phyloP scores from a whole-genome alignment of 2,113 vertebrate genomes.

The Ceyx cyanopectus region DNA sequence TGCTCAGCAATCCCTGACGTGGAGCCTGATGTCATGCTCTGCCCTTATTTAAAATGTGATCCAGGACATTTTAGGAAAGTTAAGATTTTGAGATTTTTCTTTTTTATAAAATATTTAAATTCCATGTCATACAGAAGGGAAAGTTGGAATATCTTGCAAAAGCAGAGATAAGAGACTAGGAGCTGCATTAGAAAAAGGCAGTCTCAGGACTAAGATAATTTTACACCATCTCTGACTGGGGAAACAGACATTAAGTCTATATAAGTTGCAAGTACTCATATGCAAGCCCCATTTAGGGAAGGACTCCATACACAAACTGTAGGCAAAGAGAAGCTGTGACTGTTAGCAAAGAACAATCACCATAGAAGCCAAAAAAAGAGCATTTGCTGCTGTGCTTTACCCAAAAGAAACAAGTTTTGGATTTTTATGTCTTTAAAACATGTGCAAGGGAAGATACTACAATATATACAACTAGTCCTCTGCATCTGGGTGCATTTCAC shows the following conservation, averaged over 20 bases:
- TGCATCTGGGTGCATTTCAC: slow-evolving; percentile 77
- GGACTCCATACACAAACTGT: background rate
- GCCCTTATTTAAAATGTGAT: slow-evolving; percentile 33
- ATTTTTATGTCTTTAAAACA: slow-evolving; percentile 49
- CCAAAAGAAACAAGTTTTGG: slow-evolving; percentile 26
- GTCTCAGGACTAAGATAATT: background rate
- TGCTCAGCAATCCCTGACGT: slow-evolving; percentile 36
- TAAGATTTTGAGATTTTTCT: background rate
- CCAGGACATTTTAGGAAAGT: background rate
- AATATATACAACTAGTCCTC: slow-evolving; percentile 45
- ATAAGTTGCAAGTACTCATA: background rate
- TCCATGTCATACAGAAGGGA: background rate
- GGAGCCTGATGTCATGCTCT: slow-evolving; percentile 55
- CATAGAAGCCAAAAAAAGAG: background rate
- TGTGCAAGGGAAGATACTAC: slow-evolving; percentile 55
- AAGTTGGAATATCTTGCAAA: background rate
- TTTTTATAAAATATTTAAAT: slow-evolving; percentile 7
- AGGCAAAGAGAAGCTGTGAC: background rate
- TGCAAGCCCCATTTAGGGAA: background rate
- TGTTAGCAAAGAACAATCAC: background rate
- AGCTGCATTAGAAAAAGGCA: background rate
- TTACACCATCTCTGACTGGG: background rate
- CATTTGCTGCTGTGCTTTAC: background rate
- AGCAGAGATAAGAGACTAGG: background rate
- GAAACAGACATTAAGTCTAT: background rate